phyloP scores from a whole-genome alignment of 1,140 invertebrate genomes.

The Eriosoma lanigerum region DNA sequence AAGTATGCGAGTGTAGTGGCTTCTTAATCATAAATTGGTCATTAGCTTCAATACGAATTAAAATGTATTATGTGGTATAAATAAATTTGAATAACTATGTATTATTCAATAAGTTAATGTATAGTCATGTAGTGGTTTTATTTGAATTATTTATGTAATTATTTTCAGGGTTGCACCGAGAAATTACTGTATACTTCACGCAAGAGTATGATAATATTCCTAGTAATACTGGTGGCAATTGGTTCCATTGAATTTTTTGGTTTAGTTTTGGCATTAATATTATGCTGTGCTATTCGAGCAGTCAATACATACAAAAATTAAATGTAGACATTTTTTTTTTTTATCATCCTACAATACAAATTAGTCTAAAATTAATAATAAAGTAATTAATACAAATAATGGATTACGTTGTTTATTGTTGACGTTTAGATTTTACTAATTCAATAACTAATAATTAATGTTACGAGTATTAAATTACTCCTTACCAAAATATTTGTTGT shows the following conservation, averaged over 20 bases:
- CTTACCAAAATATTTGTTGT: too few species aligned
- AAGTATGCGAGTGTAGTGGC: too few species aligned
- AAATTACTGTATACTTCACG: slow-evolving; percentile 68
- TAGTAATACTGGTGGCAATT: slow-evolving; percentile 67
- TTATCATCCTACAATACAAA: background rate
- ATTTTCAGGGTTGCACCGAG: slow-evolving; percentile 70
- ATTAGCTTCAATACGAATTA: too few species aligned
- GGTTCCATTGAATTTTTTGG: slow-evolving; percentile 72
- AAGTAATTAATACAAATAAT: background rate
- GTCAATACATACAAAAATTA: slow-evolving; percentile 53
- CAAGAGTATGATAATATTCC: slow-evolving; percentile 66
- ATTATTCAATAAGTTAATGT: too few species aligned
- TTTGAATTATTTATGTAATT: too few species aligned
- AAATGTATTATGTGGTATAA: too few species aligned
- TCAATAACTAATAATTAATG: background rate
- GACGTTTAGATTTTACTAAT: background rate
- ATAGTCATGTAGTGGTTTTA: too few species aligned
- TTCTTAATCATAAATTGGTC: too few species aligned
- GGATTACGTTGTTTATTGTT: background rate
- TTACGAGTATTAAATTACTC: background rate
- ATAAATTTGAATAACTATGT: too few species aligned
- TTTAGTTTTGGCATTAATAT: slow-evolving; percentile 74
- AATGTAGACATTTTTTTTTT: background rate
- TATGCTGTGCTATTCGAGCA: slow-evolving; percentile 70
- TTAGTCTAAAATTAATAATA: background rate